These are phyloP conservation scores for Dermochelys coriacea DNA, from an alignment of 2,797 vertebrate species.

Conservation along the genomic window DNA sequence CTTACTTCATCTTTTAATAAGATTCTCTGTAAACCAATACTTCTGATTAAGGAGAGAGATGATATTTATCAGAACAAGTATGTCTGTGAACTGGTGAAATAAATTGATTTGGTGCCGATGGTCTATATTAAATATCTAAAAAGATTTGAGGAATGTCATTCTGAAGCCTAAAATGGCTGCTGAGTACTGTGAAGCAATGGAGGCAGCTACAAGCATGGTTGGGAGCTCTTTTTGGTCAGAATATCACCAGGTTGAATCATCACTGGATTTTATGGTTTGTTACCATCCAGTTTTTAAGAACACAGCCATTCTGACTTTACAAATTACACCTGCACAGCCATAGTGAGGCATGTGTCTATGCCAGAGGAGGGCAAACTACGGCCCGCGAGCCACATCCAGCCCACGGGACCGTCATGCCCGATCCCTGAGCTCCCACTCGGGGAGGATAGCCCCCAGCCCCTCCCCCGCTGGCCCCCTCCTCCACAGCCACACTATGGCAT, in stretches of 20 bases:
- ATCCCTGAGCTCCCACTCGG: no score
- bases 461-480: no score
- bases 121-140: background rate
- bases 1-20: background rate
- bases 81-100: background rate
- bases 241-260: background rate
- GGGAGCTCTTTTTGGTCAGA: background rate
- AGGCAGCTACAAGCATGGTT: no score
- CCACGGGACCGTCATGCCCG: no score
- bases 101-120: background rate
- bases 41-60: background rate
- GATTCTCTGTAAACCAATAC: background rate
- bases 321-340: background rate
- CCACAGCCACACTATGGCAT: no score
- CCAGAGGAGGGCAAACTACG: no score
- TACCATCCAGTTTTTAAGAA: background rate
- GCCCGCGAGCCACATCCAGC: no score
- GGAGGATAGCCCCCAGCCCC: no score
- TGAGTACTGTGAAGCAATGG: no score
- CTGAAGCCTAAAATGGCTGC: no score
- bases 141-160: background rate
- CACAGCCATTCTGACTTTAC: background rate
- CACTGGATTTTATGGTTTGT: background rate
- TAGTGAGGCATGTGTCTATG: background rate
- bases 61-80: background rate